Evolutionary conservation across 35 echinoderm and acorn worm species (phyloP), one percentile per base, ranked within the genome.

Genomic region (Ophioderma brevispina): DNA sequence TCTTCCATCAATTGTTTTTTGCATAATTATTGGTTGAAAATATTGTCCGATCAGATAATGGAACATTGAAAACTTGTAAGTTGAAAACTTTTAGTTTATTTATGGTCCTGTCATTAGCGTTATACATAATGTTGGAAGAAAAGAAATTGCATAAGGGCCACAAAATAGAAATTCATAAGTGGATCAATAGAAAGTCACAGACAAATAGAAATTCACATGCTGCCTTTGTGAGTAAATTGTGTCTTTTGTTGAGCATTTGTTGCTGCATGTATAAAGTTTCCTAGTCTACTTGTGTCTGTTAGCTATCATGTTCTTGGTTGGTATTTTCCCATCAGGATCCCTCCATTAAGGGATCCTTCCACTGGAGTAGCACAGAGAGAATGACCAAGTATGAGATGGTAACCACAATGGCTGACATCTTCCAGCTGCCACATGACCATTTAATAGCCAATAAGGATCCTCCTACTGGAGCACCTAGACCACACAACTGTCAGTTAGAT

Each of bases 351-450:
- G 86, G 86, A 37, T 40, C 49, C 28, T 87, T 42, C 32, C 86
- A 87, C 31, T 87, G 86, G 86, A 87, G 86, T 87, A 76, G 38
- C 37, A 78, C 76, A 37, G 86, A 87, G 31, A 13, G 34, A 1
- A 38, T 87, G 37, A 87, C 86, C 33, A 87, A 87, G 36, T 78
- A 77, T 39, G 31, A 36, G 0, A 87, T 87, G 75, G 86, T 76
- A 13, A 59, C 13, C 1, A 78, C 36, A n/a, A 87, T 87, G 37
- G 39, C 70, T 42, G 86, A 87, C 40, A 78, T 87, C 36, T 87
- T 87, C 40, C 38, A 52, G 32, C 32, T 87, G 28, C 75, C 86
- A 77, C 56, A 33, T 78, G 70, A 78, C 39, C 86, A 87, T 34
- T 49, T 87, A 18, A 39, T 43, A 28, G 86, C 86, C 75, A 76